Conservation (phyloP, 1,140 invertebrate species). For the Steinernema feltiae region DNA sequence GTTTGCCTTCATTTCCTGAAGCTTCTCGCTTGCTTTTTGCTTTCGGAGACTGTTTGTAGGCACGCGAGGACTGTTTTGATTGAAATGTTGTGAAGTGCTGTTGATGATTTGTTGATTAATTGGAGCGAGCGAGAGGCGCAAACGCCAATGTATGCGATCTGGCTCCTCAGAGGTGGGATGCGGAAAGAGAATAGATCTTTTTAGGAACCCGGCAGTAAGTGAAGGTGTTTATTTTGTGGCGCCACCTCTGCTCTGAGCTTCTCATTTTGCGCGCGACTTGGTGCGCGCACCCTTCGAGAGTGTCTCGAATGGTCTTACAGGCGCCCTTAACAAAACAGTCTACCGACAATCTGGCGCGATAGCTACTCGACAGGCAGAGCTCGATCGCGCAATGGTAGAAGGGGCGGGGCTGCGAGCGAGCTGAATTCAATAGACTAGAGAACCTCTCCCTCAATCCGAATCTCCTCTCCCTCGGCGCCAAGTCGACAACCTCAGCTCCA, state of each 20-base stretch:
- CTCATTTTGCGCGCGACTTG: not conserved
- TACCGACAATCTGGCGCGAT: constrained; percentile 14
- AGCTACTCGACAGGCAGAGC: not conserved
- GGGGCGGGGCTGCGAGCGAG: not conserved
- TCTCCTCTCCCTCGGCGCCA: too few species aligned
- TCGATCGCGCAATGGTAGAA: not conserved
- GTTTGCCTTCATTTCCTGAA: too few species aligned
- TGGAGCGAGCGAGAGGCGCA: not conserved
- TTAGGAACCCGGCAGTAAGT: constrained; percentile 15
- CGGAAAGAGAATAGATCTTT: not conserved
- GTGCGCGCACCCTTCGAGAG: not conserved
- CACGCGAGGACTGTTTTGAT: too few species aligned
- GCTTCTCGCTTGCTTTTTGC: too few species aligned
- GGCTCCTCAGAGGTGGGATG: not conserved
- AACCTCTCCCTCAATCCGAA: not conserved
- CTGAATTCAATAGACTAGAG: not conserved
- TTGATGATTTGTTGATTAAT: too few species aligned
- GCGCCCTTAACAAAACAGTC: constrained; percentile 11
- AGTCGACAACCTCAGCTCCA: too few species aligned
- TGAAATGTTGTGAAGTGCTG: too few species aligned
- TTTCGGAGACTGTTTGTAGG: too few species aligned
- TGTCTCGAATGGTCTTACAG: constrained; percentile 15
- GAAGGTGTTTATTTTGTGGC: constrained; percentile 8
- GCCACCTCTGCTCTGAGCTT: not conserved
- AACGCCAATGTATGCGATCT: not conserved